These are phyloP conservation scores for Machaerirhynchus nigripectus DNA, from an alignment of 2,113 vertebrate species.

Conservation along the genomic window DNA sequence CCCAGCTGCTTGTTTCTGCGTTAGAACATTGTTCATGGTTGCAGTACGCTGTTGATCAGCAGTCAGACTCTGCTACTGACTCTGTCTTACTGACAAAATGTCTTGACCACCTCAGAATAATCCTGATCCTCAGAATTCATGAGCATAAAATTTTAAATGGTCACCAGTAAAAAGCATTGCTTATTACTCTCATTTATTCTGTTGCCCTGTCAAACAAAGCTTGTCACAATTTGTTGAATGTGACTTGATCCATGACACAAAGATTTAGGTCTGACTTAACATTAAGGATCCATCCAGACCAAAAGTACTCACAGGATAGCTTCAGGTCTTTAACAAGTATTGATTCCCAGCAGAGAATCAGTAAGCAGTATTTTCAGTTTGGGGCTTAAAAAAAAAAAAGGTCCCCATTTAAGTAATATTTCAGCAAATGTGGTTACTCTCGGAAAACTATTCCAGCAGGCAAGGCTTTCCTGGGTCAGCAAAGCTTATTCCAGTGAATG, in stretches of 20 bases:
- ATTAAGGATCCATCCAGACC: background rate
- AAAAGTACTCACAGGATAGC: background rate
- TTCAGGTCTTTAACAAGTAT: background rate
- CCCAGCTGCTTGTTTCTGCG: background rate
- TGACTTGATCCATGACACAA: fast-evolving
- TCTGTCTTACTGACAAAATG: background rate
- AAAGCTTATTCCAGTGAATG: background rate
- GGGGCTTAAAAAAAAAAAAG: background rate
- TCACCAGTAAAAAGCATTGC: background rate
- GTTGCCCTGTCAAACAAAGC: background rate
- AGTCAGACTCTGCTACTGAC: background rate
- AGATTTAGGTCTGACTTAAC: background rate
- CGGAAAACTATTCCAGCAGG: background rate
- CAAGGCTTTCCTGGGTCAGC: background rate
- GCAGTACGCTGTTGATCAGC: background rate
- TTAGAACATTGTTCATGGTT: background rate
- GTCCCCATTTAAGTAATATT: background rate
- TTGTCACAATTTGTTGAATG: background rate
- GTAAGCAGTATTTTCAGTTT: background rate
- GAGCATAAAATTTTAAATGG: background rate
- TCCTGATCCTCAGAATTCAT: background rate
- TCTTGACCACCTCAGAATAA: background rate
- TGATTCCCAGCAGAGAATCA: background rate
- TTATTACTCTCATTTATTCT: background rate
- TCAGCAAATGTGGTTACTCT: background rate